phyloP scores from a whole-genome alignment of 2,888 invertebrate genomes.

The Steinernema hermaphroditum region DNA sequence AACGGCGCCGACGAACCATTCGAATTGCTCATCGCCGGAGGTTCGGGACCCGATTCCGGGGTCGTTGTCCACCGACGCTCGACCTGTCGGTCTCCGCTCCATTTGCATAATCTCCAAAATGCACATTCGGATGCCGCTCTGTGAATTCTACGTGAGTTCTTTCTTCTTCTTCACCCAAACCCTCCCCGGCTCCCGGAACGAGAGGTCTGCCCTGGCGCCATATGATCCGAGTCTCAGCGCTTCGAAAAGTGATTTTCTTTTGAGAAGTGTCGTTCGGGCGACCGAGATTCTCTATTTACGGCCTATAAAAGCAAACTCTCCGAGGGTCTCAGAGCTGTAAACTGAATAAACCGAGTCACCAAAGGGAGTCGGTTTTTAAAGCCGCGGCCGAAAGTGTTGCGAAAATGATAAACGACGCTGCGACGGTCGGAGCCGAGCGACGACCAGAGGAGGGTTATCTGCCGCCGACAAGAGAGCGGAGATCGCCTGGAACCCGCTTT shows the following conservation, averaged over 20 bases:
- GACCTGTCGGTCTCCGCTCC: background rate
- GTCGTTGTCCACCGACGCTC: slow-evolving; percentile 2
- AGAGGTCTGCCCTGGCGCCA: too few species aligned
- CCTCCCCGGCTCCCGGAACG: too few species aligned
- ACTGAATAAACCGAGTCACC: background rate
- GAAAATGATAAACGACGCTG: slow-evolving; percentile 12
- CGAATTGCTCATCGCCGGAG: background rate
- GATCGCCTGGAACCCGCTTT: too few species aligned
- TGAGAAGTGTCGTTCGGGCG: background rate
- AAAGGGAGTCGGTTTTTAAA: background rate
- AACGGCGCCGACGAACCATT: background rate
- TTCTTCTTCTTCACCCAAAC: background rate
- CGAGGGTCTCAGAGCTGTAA: background rate
- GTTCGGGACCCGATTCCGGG: background rate
- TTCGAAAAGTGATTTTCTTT: too few species aligned
- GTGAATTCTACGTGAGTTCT: slow-evolving; percentile 23
- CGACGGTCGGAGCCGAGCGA: background rate
- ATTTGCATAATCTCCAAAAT: slow-evolving; percentile 25
- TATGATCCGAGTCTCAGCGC: too few species aligned
- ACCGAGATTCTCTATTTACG: background rate
- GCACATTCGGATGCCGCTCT: slow-evolving; percentile 23
- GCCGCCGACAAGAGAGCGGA: background rate
- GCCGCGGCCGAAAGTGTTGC: slow-evolving; percentile 5
- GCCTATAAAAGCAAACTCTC: background rate
- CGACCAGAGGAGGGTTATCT: background rate